Evolutionary conservation across 1,140 invertebrate species (phyloP).

Genomic region (Semibalanus balanoides): DNA sequence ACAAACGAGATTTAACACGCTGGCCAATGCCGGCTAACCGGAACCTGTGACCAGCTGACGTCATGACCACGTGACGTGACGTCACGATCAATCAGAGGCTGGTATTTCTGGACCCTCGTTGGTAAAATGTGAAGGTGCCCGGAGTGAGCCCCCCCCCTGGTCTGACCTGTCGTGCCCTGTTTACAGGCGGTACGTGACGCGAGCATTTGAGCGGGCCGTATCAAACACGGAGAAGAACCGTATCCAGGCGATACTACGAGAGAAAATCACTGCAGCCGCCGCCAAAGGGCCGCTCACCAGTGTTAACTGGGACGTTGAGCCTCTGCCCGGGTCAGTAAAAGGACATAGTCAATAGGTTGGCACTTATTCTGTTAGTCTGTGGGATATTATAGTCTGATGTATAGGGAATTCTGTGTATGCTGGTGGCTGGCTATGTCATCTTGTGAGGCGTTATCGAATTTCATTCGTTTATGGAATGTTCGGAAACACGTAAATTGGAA

Average conservation of each 20-base stretch:
- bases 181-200: constrained; percentile 60
- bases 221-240: constrained; percentile 78
- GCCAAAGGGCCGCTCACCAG: constrained; percentile 66
- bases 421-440: constrained; percentile 9
- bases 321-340: constrained; percentile 16
- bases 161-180: not conserved
- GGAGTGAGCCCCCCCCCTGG: too few relatives aligned
- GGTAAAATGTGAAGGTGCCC: too few relatives aligned
- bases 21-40: too few relatives aligned
- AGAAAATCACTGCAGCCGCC: constrained; percentile 77
- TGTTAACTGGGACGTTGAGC: constrained; percentile 36
- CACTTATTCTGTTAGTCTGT: too few relatives aligned
- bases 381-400: too few relatives aligned
- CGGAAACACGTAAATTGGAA: too few relatives aligned
- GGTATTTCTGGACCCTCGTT: too few relatives aligned
- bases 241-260: constrained; percentile 83
- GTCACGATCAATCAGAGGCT: too few relatives aligned
- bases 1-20: too few relatives aligned
- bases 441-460: constrained; percentile 6
- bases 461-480: constrained; percentile 8
- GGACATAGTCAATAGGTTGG: constrained; percentile 24
- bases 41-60: too few relatives aligned
- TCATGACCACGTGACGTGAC: too few relatives aligned
- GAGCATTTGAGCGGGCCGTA: constrained; percentile 77
- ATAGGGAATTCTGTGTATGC: constrained; percentile 11